These are phyloP conservation scores for Molorchus minor DNA, from an alignment of 2,888 invertebrate species.

Conservation along the genomic window DNA sequence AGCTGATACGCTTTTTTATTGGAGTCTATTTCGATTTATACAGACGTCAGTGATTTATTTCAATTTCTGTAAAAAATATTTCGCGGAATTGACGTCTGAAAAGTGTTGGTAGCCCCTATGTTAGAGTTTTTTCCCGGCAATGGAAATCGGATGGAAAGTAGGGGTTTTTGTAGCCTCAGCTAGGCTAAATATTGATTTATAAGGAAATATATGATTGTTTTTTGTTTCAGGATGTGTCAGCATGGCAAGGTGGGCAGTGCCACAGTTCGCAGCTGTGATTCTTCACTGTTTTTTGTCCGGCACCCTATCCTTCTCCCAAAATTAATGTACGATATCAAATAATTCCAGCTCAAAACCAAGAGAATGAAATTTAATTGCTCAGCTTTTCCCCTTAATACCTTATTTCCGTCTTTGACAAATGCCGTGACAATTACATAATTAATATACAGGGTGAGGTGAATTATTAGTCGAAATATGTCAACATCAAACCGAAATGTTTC, in stretches of 20 bases:
- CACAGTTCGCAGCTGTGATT: constrained; percentile 59
- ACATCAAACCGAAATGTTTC: constrained; percentile 13
- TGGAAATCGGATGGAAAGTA: constrained; percentile 4
- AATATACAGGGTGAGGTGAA: constrained; percentile 24
- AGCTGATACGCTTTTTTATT: too few relatives aligned
- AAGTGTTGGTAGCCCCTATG: not conserved
- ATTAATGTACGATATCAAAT: constrained; percentile 54
- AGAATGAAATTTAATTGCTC: constrained; percentile 45
- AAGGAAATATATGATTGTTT: constrained; percentile 41
- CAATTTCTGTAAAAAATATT: constrained; percentile 1
- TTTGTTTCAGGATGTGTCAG: constrained; percentile 61
- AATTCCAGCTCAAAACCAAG: constrained; percentile 47
- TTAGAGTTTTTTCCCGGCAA: not conserved
- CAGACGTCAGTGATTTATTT: not conserved
- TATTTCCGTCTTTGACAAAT: constrained; percentile 28
- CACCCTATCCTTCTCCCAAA: constrained; percentile 53
- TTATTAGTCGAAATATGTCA: constrained; percentile 17
- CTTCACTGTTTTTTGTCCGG: constrained; percentile 59
- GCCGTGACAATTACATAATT: constrained; percentile 25
- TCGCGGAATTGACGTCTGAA: not conserved
- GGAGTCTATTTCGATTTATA: too few relatives aligned
- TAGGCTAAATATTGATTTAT: constrained; percentile 29
- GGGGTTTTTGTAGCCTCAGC: constrained; percentile 20
- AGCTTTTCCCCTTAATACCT: constrained; percentile 36
- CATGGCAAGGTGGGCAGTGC: constrained; percentile 58